phyloP scores from a whole-genome alignment of 2,888 invertebrate genomes.

The Neoascia interrupta region DNA sequence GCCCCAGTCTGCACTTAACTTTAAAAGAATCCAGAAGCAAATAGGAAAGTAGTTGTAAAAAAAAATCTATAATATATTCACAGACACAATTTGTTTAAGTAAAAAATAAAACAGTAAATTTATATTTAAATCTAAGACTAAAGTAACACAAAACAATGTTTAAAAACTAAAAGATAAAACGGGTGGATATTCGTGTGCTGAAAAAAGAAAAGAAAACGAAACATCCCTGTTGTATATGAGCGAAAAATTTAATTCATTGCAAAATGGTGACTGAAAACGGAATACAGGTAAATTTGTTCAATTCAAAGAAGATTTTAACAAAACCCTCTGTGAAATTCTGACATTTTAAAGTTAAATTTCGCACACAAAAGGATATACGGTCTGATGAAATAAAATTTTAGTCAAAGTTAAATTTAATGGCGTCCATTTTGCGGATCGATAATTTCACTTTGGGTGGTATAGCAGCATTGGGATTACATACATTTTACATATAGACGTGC shows the following conservation, averaged over 20 bases:
- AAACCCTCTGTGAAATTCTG: no score
- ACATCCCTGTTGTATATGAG: no score
- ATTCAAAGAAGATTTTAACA: no score
- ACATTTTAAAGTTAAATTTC: no score
- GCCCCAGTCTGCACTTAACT: conserved; percentile 79
- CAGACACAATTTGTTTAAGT: no score
- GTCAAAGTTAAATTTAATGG: neutral
- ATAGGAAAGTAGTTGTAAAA: conserved; percentile 10
- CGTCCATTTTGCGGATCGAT: conserved; percentile 22
- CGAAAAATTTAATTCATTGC: conserved; percentile 1
- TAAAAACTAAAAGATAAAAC: neutral
- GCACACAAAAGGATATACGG: no score
- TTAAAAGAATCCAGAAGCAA: conserved; percentile 78
- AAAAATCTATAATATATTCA: neutral
- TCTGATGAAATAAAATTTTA: no score
- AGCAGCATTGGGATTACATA: no score
- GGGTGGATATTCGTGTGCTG: no score
- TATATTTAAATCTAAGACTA: neutral
- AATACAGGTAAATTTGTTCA: conserved; percentile 77
- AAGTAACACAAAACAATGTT: neutral
- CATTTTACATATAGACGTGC: no score
- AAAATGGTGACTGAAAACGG: conserved; percentile 80
- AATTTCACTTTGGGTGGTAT: no score
- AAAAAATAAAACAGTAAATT: neutral
- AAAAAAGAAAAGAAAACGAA: neutral